These are phyloP conservation scores for Limnothrissa miodon DNA, from an alignment of 2,113 vertebrate species.

Conservation along the genomic window DNA sequence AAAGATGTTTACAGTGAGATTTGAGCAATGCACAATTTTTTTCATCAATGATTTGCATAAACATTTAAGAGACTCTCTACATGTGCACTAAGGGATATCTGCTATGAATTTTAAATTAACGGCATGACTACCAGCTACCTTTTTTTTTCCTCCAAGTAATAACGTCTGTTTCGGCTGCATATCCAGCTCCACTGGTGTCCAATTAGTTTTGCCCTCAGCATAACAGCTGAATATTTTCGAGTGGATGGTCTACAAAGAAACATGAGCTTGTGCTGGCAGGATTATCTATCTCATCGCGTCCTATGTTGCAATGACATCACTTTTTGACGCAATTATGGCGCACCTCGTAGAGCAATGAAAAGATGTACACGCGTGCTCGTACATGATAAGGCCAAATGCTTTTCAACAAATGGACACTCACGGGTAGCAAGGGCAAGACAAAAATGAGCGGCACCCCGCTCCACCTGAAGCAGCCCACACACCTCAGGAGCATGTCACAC, in stretches of 20 bases:
- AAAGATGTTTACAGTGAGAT: not conserved
- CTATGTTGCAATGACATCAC: not conserved
- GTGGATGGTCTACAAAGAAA: not conserved
- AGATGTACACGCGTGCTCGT: not conserved
- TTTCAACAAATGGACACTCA: not conserved
- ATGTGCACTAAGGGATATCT: not conserved
- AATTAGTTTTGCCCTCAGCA: slow-evolving; percentile 2
- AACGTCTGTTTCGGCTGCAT: not conserved
- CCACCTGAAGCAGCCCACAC: not conserved
- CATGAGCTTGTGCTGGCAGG: not conserved
- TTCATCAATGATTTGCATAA: not conserved
- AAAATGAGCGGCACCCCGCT: not conserved
- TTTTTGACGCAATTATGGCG: not conserved
- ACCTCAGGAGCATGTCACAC: not conserved
- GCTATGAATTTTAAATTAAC: not conserved
- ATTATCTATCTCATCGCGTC: not conserved
- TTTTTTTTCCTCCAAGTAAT: not conserved
- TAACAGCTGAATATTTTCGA: not conserved
- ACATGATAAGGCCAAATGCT: not conserved
- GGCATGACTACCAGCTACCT: not conserved
- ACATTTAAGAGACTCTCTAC: not conserved
- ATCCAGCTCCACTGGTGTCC: not conserved
- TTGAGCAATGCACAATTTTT: not conserved
- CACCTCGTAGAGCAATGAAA: not conserved
- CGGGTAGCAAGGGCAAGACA: not conserved